Evolutionary conservation across 23 tunicate species (phyloP), one percentile per base, ranked within the genome.

Genomic region (Styela clava): DNA sequence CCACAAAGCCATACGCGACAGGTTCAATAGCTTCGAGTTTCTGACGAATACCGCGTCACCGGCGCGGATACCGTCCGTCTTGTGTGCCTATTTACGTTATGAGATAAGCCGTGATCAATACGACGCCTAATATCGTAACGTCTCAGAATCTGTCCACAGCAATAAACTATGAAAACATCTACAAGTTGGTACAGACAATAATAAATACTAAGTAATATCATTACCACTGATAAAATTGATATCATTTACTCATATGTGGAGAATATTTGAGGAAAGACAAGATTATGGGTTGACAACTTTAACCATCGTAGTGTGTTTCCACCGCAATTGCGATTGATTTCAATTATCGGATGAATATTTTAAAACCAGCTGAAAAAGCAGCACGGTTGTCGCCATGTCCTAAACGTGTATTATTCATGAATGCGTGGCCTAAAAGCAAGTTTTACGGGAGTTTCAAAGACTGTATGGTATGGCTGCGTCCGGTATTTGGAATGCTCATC

Each of bases 311-410:
- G 56, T 44, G 5, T 32, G 35, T 30, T 26, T 71, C 77, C 35
- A 71, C 77, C 77, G 35, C 77, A 71, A 5, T 71, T 32, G 77
- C 77, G 77, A 71, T 71, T 71, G 77, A 71, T 71, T 71, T 16
- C 77, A 71, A 71, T 71, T 71, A 71, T 71, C 77, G 77, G 34
- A 71, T 71, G 35, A 71, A 71, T 71, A 71, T 71, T 71, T 71
- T 35, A 71, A 29, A 16, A 71, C 77, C 35, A 26, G 16, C 32
- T 12, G 23, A 34, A 22, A 71, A 27, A 71, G 7, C 34, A 21
- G 24, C 24, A 22, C 5, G 32, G 7, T 34, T 30, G 34, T 30
- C 34, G 35, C 77, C 37, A 34, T 71, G 35, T 21, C 77, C 77
- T 21, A 12, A 7, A 12, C 34, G 24, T 71, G 34, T 71, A 71